Percentiles rank a stretch among this genome's conserved stretches.
Evolutionary conservation across 2,888 invertebrate genomes (phyloP).

Genomic region (Eupithecia pulchellata): DNA sequence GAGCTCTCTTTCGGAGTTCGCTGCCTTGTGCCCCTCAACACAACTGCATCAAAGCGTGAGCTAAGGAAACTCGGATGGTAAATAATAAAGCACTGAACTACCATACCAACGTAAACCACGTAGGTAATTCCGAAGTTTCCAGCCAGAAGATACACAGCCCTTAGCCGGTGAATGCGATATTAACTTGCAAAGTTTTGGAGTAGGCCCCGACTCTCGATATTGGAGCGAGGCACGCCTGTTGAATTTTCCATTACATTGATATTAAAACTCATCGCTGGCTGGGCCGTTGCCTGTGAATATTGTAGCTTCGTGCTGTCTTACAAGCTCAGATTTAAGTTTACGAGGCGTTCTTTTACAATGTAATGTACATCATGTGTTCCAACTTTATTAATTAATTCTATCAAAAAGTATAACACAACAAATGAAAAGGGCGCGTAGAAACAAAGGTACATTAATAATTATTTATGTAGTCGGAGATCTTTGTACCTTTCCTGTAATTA

Average conservation of each 20-base stretch:
- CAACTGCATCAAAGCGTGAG: conserved; percentile 3
- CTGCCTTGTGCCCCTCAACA: neutral
- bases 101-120: conserved; percentile 3
- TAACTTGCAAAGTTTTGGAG: conserved; percentile 24
- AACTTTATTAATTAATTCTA: no score
- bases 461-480: no score
- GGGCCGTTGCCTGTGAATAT: conserved; percentile 15
- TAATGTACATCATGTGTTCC: neutral
- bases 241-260: conserved; percentile 37
- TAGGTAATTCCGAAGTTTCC: conserved; percentile 17
- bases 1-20: neutral
- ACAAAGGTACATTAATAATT: no score
- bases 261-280: conserved; percentile 25
- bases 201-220: conserved; percentile 25
- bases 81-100: conserved; percentile 10
- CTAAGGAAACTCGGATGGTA: conserved; percentile 7
- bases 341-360: neutral
- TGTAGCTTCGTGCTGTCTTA: conserved; percentile 1
- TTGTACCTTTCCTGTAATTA: no score
- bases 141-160: conserved; percentile 13
- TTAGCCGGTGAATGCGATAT: conserved; percentile 18
- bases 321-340: neutral
- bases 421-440: no score
- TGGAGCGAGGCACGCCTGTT: conserved; percentile 29
- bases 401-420: no score